phyloP scores from a whole-genome alignment of 2,797 vertebrate genomes.

The Clarias pachynema region DNA sequence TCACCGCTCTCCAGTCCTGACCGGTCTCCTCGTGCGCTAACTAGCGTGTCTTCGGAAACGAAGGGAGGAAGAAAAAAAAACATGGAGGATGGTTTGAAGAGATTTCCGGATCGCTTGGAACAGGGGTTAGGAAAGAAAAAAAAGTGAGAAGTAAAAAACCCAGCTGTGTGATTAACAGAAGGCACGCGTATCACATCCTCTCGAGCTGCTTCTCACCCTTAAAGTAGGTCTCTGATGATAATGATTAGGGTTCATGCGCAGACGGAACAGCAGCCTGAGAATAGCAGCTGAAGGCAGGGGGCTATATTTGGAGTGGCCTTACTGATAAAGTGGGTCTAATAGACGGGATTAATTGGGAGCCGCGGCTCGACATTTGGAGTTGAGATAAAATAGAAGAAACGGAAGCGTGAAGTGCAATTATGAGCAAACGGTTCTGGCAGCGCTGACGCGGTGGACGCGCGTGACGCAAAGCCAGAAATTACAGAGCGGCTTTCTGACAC shows the following conservation, averaged over 20 bases:
- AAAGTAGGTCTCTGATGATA: slow-evolving; percentile 54
- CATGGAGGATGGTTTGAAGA: background rate
- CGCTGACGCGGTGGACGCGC: background rate
- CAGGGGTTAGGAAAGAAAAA: background rate
- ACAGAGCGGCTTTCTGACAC: background rate
- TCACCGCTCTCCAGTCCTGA: slow-evolving; percentile 6
- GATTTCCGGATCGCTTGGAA: background rate
- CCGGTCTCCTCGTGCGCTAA: background rate
- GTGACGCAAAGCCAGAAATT: background rate
- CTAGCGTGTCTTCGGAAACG: background rate
- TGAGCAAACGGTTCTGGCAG: slow-evolving; percentile 27
- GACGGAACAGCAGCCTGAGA: slow-evolving; percentile 45
- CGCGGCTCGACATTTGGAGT: slow-evolving; percentile 25
- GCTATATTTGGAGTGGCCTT: slow-evolving; percentile 48
- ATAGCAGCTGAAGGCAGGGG: slow-evolving; percentile 43
- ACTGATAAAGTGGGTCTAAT: slow-evolving; percentile 53
- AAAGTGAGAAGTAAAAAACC: background rate
- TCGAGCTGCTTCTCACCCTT: slow-evolving; percentile 35
- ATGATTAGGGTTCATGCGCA: slow-evolving; percentile 51
- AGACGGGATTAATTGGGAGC: slow-evolving; percentile 53
- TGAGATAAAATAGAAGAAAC: slow-evolving; percentile 37
- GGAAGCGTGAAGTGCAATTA: slow-evolving; percentile 37
- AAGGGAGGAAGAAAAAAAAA: too few species aligned
- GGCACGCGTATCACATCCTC: slow-evolving; percentile 22
- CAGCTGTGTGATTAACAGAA: slow-evolving; percentile 7